Evolutionary conservation across 2,113 vertebrate species (phyloP).

Genomic region (Jaculus jaculus): DNA sequence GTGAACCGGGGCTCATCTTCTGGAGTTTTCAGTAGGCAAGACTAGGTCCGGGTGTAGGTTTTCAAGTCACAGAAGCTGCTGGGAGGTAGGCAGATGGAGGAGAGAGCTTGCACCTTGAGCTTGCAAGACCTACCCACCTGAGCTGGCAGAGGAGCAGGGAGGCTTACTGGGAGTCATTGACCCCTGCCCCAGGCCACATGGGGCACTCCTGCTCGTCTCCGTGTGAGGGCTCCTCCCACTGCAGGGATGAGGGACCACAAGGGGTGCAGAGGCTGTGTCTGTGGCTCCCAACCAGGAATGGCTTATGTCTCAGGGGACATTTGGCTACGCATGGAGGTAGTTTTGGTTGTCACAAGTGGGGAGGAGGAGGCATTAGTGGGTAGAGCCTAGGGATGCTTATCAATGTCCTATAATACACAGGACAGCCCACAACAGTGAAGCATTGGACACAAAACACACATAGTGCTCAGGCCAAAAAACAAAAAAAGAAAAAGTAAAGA

Average conservation of each 20-base stretch:
- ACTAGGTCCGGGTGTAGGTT: background rate
- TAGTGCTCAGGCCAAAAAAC: background rate
- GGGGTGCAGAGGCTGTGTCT: accelerated
- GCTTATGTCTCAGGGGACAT: background rate
- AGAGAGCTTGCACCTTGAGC: background rate
- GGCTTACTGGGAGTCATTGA: background rate
- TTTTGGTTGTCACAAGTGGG: background rate
- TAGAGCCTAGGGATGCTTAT: background rate
- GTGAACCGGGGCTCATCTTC: background rate
- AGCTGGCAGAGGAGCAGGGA: background rate
- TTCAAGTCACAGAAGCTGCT: background rate
- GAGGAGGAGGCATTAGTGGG: background rate
- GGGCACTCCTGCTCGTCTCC: background rate
- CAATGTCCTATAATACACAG: background rate
- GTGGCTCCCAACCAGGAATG: background rate
- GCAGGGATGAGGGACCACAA: background rate
- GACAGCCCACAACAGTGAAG: background rate
- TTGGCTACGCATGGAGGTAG: background rate
- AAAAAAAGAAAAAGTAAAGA: too few relatives aligned
- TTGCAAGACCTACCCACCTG: too few relatives aligned
- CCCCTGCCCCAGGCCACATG: accelerated
- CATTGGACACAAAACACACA: accelerated
- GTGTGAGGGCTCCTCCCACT: background rate
- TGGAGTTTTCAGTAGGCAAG: too few relatives aligned
- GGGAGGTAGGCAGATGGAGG: background rate